Percentiles rank a stretch among this genome's conserved stretches.
Conservation (phyloP, 1,140 invertebrate species). For the Charaxes varanes region DNA sequence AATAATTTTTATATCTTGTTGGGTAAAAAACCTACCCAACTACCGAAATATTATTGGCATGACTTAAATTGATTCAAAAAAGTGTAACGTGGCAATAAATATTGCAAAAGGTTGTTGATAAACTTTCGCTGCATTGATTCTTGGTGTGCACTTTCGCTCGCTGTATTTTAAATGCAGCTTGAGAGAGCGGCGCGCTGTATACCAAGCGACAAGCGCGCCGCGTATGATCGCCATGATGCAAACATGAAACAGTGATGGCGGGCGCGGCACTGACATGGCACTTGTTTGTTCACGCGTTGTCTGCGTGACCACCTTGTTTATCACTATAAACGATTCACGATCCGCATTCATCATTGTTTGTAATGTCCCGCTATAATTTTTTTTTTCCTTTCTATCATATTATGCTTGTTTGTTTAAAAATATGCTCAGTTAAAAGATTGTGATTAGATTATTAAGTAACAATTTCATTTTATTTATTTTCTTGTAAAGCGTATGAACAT, state of each 20-base stretch:
- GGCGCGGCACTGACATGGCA: slow-evolving; percentile 43
- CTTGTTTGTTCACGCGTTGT: slow-evolving; percentile 70
- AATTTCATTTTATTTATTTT: too few relatives aligned
- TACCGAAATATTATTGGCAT: too few relatives aligned
- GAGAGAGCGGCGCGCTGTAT: slow-evolving; percentile 13
- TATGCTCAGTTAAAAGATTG: too few relatives aligned
- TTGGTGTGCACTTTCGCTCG: slow-evolving; percentile 52
- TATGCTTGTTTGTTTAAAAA: too few relatives aligned
- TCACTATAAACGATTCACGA: slow-evolving; percentile 45
- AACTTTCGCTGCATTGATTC: slow-evolving; percentile 49
- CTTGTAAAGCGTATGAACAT: too few relatives aligned
- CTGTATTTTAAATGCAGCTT: slow-evolving; percentile 24
- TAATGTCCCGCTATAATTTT: too few relatives aligned
- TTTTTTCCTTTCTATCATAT: too few relatives aligned
- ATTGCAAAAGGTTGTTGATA: slow-evolving; percentile 25
- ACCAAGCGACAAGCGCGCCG: slow-evolving; percentile 21
- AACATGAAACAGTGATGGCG: slow-evolving; percentile 37
- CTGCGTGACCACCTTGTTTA: slow-evolving; percentile 67
- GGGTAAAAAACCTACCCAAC: too few relatives aligned
- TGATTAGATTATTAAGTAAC: too few relatives aligned
- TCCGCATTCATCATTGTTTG: slow-evolving; percentile 42
- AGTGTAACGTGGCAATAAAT: slow-evolving; percentile 6
- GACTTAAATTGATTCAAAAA: too few relatives aligned
- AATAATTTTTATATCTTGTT: too few relatives aligned
- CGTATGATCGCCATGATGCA: slow-evolving; percentile 39